Percentiles rank a stretch among this genome's conserved stretches.
Evolutionary conservation across 1,140 invertebrate species (phyloP).

Genomic region (Penaeus chinensis): DNA sequence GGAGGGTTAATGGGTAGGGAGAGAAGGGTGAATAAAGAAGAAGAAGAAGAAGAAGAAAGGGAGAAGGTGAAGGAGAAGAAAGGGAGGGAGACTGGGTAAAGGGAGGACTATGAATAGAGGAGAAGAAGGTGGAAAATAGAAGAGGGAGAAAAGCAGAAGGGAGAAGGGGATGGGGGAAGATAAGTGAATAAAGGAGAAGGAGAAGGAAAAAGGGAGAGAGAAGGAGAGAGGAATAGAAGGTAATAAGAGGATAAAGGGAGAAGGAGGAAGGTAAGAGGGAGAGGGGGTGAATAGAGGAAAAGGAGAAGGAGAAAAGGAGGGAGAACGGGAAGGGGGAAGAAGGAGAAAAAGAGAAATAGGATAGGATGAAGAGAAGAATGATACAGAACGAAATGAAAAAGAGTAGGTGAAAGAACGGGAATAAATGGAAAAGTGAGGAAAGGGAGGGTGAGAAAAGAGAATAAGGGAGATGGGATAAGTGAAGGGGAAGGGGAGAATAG

Average conservation of each 20-base stretch:
- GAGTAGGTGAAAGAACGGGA: neutral
- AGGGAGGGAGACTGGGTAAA: no score
- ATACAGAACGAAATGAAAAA: neutral
- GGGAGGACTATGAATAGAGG: neutral
- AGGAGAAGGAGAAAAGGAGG: neutral
- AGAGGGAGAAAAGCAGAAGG: no score
- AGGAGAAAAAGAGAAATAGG: neutral
- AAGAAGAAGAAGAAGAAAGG: no score
- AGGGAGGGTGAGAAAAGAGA: neutral
- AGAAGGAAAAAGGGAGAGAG: no score
- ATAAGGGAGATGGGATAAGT: neutral
- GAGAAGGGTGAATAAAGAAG: neutral
- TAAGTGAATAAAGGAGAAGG: no score
- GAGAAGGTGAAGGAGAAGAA: no score
- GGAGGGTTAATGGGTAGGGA: neutral
- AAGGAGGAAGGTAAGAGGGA: neutral
- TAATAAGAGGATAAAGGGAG: neutral
- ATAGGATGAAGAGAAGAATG: neutral
- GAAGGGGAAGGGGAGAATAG: neutral
- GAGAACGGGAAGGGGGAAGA: neutral
- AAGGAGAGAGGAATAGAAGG: no score
- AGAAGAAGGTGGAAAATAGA: neutral
- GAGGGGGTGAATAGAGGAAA: no score
- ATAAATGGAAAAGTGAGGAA: neutral
- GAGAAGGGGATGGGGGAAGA: neutral